A percentile compares a stretch with the other conserved stretches of the same genome.
These are phyloP conservation scores for Melanerpes aurifrons DNA, from an alignment of 2,113 vertebrate species.

Conservation along the genomic window DNA sequence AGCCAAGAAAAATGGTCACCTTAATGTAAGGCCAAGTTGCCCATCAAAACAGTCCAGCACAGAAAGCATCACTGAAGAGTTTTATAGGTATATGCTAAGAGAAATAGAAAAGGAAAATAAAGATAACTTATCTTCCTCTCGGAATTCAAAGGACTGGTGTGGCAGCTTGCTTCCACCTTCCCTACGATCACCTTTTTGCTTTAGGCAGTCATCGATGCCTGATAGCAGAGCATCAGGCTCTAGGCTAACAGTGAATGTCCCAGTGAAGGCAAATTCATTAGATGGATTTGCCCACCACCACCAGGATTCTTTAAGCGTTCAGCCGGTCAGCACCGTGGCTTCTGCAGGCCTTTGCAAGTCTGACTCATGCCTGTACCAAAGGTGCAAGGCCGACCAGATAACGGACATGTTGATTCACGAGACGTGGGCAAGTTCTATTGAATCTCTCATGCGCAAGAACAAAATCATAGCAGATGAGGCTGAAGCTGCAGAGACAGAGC, in stretches of 20 bases:
- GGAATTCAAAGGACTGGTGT: slow-evolving; percentile 88
- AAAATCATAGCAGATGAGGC: slow-evolving; percentile 88
- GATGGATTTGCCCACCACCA: slow-evolving; percentile 88
- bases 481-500: slow-evolving; percentile 75
- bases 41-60: slow-evolving; percentile 97
- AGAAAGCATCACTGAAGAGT: slow-evolving; percentile 97
- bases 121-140: slow-evolving; percentile 73
- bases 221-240: slow-evolving; percentile 85
- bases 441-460: slow-evolving; percentile 96
- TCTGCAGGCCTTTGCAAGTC: slow-evolving; percentile 91
- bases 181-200: slow-evolving; percentile 83
- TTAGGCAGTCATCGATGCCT: slow-evolving; percentile 91
- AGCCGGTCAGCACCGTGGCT: slow-evolving; percentile 77
- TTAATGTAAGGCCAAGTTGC: slow-evolving; percentile 86
- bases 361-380: slow-evolving; percentile 92
- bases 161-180: slow-evolving; percentile 84
- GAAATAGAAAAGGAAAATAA: slow-evolving; percentile 91
- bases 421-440: slow-evolving; percentile 94
- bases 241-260: slow-evolving; percentile 86
- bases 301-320: slow-evolving; percentile 83
- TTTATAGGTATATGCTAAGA: slow-evolving; percentile 93
- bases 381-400: slow-evolving; percentile 87
- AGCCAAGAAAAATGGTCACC: slow-evolving; percentile 87
- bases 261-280: slow-evolving; percentile 94
- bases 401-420: slow-evolving; percentile 95